Evolutionary conservation across 64 coral and sea anemone genomes (phyloP).

Genomic region (Stylophora pistillata): DNA sequence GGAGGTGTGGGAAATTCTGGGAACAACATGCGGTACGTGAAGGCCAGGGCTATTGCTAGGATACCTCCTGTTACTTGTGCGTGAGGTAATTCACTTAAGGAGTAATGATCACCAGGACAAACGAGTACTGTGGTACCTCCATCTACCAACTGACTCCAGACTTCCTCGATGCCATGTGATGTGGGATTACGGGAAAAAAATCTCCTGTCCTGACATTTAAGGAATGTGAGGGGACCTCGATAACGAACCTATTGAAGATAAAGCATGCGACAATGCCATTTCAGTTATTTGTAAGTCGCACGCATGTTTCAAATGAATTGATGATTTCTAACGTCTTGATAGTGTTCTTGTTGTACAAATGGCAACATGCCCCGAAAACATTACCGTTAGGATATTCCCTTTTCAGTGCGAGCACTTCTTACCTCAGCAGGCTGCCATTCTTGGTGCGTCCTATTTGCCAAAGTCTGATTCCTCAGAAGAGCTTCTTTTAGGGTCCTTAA

Average conservation of each 20-base stretch:
- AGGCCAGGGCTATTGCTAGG: conserved; percentile 1
- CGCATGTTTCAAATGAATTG: too few relatives aligned
- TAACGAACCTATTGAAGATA: neutral
- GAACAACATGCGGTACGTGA: conserved; percentile 40
- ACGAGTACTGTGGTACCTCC: conserved; percentile 17
- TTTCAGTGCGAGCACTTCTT: neutral
- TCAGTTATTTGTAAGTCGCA: too few relatives aligned
- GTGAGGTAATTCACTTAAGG: conserved; percentile 31
- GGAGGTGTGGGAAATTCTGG: conserved; percentile 9
- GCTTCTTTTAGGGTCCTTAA: conserved; percentile 5
- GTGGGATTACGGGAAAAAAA: neutral
- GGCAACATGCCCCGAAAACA: too few relatives aligned
- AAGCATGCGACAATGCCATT: too few relatives aligned
- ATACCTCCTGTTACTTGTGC: conserved; percentile 12
- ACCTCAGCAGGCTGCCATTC: conserved; percentile 39
- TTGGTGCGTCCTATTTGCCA: conserved; percentile 6
- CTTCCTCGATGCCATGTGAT: neutral
- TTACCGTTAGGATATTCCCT: too few relatives aligned
- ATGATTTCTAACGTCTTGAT: too few relatives aligned
- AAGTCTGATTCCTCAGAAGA: neutral
- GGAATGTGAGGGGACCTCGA: conserved; percentile 4
- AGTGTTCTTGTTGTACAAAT: too few relatives aligned
- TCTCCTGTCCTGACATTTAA: neutral
- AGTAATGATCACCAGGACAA: conserved; percentile 50
- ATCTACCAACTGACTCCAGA: conserved; percentile 28